A percentile compares a stretch with the other conserved stretches of the same genome.
Conservation (phyloP, 2,113 vertebrate species). For the Ammodytes dubius region DNA sequence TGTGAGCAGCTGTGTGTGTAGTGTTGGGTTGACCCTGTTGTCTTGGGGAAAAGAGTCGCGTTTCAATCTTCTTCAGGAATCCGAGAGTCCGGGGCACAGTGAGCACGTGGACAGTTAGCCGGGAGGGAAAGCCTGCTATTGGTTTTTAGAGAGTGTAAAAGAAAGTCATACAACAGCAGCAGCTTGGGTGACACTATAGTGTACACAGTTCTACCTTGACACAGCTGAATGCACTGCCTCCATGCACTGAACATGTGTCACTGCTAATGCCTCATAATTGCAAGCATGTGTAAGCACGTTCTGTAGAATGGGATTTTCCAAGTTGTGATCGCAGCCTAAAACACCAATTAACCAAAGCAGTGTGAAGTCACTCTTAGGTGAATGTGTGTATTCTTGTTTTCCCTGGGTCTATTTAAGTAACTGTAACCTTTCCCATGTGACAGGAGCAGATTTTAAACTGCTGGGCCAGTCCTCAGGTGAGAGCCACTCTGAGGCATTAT, state of each 20-base stretch:
- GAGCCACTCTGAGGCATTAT: constrained; percentile 60
- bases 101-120: constrained; percentile 49
- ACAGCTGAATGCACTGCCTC: constrained; percentile 48
- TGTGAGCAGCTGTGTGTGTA: constrained; percentile 39
- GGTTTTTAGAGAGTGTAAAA: constrained; percentile 20
- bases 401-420: constrained; percentile 35
- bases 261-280: constrained; percentile 48
- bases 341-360: neutral
- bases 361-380: neutral
- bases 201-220: constrained; percentile 54
- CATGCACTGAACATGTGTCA: constrained; percentile 14
- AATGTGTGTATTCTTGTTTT: constrained; percentile 6
- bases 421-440: constrained; percentile 40
- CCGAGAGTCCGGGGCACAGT: constrained; percentile 33
- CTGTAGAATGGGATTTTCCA: constrained; percentile 50
- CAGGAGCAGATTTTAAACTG: constrained; percentile 48
- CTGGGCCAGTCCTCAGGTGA: constrained; percentile 57
- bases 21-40: constrained; percentile 68
- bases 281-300: constrained; percentile 37
- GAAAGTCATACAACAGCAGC: constrained; percentile 44
- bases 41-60: constrained; percentile 57
- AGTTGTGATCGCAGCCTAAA: constrained; percentile 16
- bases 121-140: constrained; percentile 62
- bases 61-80: constrained; percentile 69
- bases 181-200: constrained; percentile 61